Percentiles rank a stretch among this genome's conserved stretches.
Conservation (phyloP, 2,888 invertebrate genomes). For the Prenolepis imparis region DNA sequence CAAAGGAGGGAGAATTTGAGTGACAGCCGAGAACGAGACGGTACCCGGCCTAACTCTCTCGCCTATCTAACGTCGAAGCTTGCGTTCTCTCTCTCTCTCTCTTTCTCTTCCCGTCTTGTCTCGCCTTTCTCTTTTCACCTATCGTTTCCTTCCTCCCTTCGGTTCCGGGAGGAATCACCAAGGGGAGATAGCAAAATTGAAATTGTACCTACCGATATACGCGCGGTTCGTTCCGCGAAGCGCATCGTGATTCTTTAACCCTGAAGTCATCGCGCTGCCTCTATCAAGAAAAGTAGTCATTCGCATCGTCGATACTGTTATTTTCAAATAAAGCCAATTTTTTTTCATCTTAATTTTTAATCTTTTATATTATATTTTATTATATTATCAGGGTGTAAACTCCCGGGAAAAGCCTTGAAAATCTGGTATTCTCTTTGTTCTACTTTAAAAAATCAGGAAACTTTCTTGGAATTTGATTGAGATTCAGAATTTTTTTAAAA, state of each 20-base stretch:
- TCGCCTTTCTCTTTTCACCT: constrained; percentile 45
- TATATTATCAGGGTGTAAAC: too few relatives aligned
- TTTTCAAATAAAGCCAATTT: not conserved
- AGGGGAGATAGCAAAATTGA: constrained; percentile 83
- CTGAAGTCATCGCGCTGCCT: not conserved
- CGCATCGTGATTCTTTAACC: constrained; percentile 33
- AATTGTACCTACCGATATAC: constrained; percentile 77
- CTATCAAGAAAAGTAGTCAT: not conserved
- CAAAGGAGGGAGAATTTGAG: constrained; percentile 81
- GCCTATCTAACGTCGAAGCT: constrained; percentile 80
- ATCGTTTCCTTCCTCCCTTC: constrained; percentile 44
- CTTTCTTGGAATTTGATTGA: too few relatives aligned
- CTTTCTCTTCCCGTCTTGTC: constrained; percentile 33
- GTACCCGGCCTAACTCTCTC: constrained; percentile 73
- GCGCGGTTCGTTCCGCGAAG: constrained; percentile 68
- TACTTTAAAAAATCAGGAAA: too few relatives aligned
- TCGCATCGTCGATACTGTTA: not conserved
- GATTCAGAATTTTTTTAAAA: too few relatives aligned
- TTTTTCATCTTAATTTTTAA: not conserved
- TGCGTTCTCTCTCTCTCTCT: constrained; percentile 60
- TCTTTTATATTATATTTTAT: too few relatives aligned
- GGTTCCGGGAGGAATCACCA: constrained; percentile 64
- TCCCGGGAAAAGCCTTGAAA: too few relatives aligned
- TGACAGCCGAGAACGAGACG: constrained; percentile 84
- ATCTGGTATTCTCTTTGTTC: too few relatives aligned